Base-by-base conservation (phyloP, 2,113 vertebrate species). In the Lathamus discolor region DNA sequence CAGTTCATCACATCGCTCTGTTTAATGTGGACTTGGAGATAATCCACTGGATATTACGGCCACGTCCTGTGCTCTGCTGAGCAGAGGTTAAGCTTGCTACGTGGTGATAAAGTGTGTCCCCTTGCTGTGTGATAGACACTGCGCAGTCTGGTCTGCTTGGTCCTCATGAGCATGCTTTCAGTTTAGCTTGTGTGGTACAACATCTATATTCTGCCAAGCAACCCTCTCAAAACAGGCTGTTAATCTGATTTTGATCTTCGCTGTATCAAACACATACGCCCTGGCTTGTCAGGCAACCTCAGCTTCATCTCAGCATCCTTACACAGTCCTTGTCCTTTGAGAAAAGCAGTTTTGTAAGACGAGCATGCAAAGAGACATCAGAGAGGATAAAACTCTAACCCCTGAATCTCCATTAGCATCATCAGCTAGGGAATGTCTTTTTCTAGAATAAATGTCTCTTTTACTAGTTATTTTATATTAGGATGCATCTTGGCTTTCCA, bases 181-280 rank as follows among this genome's bases (percentile, higher is more conserved):
- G 27, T 63, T 16, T 17, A 10, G 4, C 57, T 81, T 77, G 43
- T 3, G 1, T 6, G 31, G 10, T 52, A 9, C 23, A 55, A 25
- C 27, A 3, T 39, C 44, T 29, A 6, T 49, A 44, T 51, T 52
- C 33, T 76, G 51, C 43, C 23, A 11, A 7, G 7, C 22, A 70
- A 13, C 27, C 51, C 44, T 31, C 55, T 64, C 27, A 33, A 72
- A 61, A 8, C 31, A 55, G 8, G 4, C 33, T 44, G 62, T 51
- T 57, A 27, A 19, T 6, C 37, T 7, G 43, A 10, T 51, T 64
- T 81, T 46, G 31, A 51, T 44, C 69, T 57, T 9, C 9, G 55
- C 10, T 13, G 8, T 48, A 11, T 25, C 1, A 10, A 4, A 9
- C 4, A 0, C 1, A 9, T 9, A 19, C 28, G 7, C 19, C 17